phyloP scores from a whole-genome alignment of 2,797 vertebrate genomes.

The Dromococcyx pavoninus region DNA sequence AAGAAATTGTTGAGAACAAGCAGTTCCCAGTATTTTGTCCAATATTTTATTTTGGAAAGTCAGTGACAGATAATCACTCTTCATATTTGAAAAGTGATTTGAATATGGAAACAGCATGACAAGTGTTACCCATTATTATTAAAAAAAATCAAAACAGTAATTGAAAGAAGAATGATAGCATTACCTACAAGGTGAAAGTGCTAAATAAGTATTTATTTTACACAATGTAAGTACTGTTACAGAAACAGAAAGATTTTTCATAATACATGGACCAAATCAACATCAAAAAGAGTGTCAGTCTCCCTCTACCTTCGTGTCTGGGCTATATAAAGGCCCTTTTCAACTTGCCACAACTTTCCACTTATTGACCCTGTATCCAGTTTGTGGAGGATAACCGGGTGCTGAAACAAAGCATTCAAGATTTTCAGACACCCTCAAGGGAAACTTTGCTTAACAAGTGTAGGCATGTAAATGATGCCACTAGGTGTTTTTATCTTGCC shows the following conservation, averaged over 20 bases:
- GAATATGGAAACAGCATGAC: background rate
- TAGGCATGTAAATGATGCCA: background rate
- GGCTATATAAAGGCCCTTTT: background rate
- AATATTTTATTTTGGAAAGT: background rate
- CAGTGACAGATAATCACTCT: background rate
- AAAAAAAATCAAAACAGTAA: background rate
- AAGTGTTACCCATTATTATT: background rate
- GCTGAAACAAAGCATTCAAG: background rate
- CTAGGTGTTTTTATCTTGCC: background rate
- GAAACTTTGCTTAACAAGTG: background rate
- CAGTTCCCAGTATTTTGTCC: background rate
- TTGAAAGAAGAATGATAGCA: constrained; percentile 32
- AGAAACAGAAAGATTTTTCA: background rate
- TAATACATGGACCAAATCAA: background rate
- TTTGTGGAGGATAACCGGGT: background rate
- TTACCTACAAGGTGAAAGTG: background rate
- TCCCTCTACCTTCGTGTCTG: background rate
- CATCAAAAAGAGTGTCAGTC: background rate
- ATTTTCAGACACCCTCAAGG: background rate
- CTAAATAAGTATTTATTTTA: constrained; percentile 48
- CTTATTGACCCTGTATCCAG: background rate
- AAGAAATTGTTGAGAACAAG: background rate
- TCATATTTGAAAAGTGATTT: background rate
- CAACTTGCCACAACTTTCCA: background rate
- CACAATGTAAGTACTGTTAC: background rate